Percentiles rank a stretch among this genome's conserved stretches.
Evolutionary conservation across 2,113 vertebrate species (phyloP).

Genomic region (Barbus barbus): DNA sequence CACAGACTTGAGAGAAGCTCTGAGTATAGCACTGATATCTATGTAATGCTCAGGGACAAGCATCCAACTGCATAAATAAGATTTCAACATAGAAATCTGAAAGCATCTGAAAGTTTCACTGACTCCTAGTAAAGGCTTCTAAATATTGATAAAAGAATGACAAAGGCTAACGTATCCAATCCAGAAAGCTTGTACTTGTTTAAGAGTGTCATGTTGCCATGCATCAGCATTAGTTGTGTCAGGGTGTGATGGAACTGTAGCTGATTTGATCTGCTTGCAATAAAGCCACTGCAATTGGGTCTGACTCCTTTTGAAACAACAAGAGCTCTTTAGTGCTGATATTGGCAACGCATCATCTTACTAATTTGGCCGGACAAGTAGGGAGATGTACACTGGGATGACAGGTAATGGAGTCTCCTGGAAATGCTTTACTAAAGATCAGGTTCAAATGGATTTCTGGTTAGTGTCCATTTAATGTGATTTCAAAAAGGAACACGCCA

Average conservation of each 20-base stretch:
- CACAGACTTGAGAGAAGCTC: too few species aligned
- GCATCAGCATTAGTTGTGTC: conserved; percentile 76
- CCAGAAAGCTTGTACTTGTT: conserved; percentile 38
- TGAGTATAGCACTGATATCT: too few species aligned
- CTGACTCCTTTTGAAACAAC: conserved; percentile 71
- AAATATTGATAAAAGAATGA: neutral
- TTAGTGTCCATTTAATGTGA: conserved; percentile 74
- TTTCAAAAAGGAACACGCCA: conserved; percentile 78
- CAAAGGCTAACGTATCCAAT: neutral
- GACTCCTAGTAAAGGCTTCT: too few species aligned
- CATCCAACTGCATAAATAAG: too few species aligned
- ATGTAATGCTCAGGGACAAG: too few species aligned
- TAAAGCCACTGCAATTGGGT: conserved; percentile 73
- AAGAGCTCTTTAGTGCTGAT: conserved; percentile 61
- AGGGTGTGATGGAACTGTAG: conserved; percentile 66
- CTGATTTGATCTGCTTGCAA: conserved; percentile 76
- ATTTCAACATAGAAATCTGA: too few species aligned
- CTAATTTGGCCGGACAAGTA: conserved; percentile 66
- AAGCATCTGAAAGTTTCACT: too few species aligned
- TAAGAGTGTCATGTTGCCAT: conserved; percentile 76
- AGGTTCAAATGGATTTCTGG: conserved; percentile 76
- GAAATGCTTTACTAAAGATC: conserved; percentile 70
- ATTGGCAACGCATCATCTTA: conserved; percentile 72
- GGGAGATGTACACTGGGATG: conserved; percentile 62
- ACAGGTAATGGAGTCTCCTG: conserved; percentile 76